Percentiles rank a stretch among this genome's conserved stretches.
Conservation (phyloP, 2,888 invertebrate species). For the Bhutanitis thaidina region DNA sequence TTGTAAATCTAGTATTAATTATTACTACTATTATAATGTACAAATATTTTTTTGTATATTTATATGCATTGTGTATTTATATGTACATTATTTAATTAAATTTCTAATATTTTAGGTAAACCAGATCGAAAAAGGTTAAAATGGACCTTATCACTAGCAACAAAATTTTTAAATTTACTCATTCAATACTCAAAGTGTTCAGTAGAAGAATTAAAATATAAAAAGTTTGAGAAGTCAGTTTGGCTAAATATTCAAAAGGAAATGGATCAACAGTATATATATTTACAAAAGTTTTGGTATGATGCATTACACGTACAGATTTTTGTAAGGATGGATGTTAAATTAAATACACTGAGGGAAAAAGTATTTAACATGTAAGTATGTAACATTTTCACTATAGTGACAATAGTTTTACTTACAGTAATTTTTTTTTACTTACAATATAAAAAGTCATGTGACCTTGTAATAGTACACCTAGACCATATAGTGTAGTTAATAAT, state of each 20-base stretch:
- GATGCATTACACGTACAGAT: constrained; percentile 52
- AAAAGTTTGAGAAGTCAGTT: constrained; percentile 42
- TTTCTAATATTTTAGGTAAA: constrained; percentile 36
- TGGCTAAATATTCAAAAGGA: constrained; percentile 50
- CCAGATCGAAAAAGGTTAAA: constrained; percentile 37
- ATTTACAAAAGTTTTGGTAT: constrained; percentile 55
- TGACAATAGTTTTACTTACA: too few species aligned
- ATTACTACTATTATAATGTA: too few species aligned
- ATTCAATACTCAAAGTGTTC: constrained; percentile 41
- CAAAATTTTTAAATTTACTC: constrained; percentile 47
- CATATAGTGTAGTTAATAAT: too few species aligned
- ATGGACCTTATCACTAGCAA: constrained; percentile 50
- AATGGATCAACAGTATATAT: constrained; percentile 41
- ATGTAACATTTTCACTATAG: too few species aligned
- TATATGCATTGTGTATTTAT: too few species aligned
- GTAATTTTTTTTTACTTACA: too few species aligned
- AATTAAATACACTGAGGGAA: constrained; percentile 42
- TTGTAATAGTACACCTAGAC: too few species aligned
- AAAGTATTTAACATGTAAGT: constrained; percentile 51
- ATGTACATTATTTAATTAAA: too few species aligned
- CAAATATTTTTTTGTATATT: too few species aligned
- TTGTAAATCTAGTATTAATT: too few species aligned
- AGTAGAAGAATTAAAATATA: constrained; percentile 50
- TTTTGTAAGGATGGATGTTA: constrained; percentile 49
- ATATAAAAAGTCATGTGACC: too few species aligned